Evolutionary conservation across 1,140 invertebrate genomes (phyloP), one percentile per base, ranked within the genome.

Genomic region (Bombus huntii): DNA sequence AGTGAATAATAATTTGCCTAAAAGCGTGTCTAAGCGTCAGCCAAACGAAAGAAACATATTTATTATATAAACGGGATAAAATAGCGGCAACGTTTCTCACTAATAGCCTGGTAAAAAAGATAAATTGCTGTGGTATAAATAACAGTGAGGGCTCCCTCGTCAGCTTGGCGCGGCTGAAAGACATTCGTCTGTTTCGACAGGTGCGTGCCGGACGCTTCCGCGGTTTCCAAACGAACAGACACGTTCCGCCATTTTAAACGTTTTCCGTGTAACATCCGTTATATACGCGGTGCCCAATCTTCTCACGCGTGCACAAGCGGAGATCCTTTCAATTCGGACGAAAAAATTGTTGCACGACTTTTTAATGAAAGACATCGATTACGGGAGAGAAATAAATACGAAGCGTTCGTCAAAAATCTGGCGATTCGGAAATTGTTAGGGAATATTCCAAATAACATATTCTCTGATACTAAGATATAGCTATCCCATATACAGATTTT

Each of bases 111-210:
- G 44, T 18, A 72, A 72, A 70, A 47, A 31, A 42, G 47, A 79
- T 70, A 81, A 83, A 83, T 78, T 66, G 53, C 37, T 31, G 1
- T 22, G n/a, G 28, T 66, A 86, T 89, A 86, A 89, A 89, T 88
- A 89, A 88, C 83, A 79, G 57, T 15, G 34, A 75, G 39, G 68
- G 66, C 31, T 37, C 47, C 18, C 70, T 66, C 59, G 82, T 89
- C 77, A 65, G 57, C 68, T 73, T 47, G 77, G 42, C 65, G 53
- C 37, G 81, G 76, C 31, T 86, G 79, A 89, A 86, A 89, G 87
- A 89, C 87, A 86, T 79, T 89, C 79, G 87, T 86, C 73, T 39
- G 83, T 70, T 89, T 89, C 88, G 88, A 89, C 88, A 89, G 88
- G 70, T 89, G 88, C 70, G 83, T 83, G 79, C 44, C 62, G 75